These are phyloP conservation scores for Bufo bufo DNA, from an alignment of 2,113 vertebrate species.

Conservation along the genomic window DNA sequence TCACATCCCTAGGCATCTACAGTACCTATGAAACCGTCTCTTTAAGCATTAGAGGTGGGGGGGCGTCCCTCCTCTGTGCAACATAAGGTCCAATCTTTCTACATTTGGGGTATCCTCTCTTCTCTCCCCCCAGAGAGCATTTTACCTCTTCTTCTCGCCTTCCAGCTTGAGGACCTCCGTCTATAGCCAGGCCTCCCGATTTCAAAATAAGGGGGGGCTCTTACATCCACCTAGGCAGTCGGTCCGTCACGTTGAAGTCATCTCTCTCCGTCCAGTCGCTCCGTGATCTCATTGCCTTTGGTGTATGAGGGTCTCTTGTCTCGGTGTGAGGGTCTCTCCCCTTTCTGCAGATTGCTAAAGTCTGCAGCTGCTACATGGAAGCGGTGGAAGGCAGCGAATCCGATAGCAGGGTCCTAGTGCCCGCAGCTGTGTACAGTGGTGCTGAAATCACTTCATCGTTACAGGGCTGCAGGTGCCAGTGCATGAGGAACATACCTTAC, in stretches of 20 bases:
- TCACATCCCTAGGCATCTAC: constrained; percentile 19
- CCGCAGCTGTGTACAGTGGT: not conserved
- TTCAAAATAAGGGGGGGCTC: not conserved
- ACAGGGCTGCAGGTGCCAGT: no score
- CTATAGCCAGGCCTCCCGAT: not conserved
- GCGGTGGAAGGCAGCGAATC: not conserved
- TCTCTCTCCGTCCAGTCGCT: not conserved
- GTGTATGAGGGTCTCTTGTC: not conserved
- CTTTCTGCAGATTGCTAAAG: constrained; percentile 42
- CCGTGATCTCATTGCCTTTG: not conserved
- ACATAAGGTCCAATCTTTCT: not conserved
- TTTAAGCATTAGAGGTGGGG: not conserved
- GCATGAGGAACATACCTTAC: not conserved
- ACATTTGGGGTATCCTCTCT: not conserved
- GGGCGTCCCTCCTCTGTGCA: not conserved
- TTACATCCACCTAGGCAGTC: not conserved
- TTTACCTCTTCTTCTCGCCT: not conserved
- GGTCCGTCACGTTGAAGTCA: not conserved
- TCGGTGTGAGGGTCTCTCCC: constrained; percentile 31
- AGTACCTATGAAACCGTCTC: not conserved
- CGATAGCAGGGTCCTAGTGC: constrained; percentile 46
- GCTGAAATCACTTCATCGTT: not conserved
- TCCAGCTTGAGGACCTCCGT: constrained; percentile 13
- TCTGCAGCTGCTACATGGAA: constrained; percentile 47
- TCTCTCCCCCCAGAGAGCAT: not conserved